Evolutionary conservation across 2,797 vertebrate genomes (phyloP).

Genomic region (Sebastes itinus): DNA sequence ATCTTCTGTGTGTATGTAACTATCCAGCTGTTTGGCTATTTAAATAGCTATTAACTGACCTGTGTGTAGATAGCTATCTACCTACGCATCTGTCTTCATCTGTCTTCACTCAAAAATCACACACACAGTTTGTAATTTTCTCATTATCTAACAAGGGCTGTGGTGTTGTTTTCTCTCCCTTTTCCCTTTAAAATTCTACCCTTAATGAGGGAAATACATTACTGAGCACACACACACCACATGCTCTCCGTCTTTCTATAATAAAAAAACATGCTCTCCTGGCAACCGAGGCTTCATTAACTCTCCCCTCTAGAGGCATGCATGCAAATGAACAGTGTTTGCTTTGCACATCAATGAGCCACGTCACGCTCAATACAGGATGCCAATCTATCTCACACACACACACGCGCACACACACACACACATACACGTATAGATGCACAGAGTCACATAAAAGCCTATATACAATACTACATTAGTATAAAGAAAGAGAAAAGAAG

Average conservation of each 20-base stretch:
- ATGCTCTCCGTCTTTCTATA: conserved; percentile 30
- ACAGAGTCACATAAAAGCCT: background rate
- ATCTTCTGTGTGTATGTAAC: background rate
- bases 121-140: conserved; percentile 11
- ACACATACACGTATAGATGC: background rate
- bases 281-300: conserved; percentile 73
- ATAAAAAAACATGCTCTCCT: conserved; percentile 63
- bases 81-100: conserved; percentile 5
- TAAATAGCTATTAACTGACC: background rate
- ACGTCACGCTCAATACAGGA: conserved; percentile 50
- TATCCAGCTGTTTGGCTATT: background rate
- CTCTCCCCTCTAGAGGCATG: conserved; percentile 60
- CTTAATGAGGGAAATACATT: conserved; percentile 59
- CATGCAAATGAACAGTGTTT: conserved; percentile 76
- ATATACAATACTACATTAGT: background rate
- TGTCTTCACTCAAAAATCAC: conserved; percentile 3
- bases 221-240: conserved; percentile 22
- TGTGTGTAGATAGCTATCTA: background rate
- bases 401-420: background rate
- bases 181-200: conserved; percentile 26
- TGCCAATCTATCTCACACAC: conserved; percentile 40
- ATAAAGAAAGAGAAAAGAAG: background rate
- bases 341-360: conserved; percentile 75
- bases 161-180: conserved; percentile 17
- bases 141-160: conserved; percentile 26